phyloP scores from a whole-genome alignment of 2,797 vertebrate species.

The Spinus pinus region DNA sequence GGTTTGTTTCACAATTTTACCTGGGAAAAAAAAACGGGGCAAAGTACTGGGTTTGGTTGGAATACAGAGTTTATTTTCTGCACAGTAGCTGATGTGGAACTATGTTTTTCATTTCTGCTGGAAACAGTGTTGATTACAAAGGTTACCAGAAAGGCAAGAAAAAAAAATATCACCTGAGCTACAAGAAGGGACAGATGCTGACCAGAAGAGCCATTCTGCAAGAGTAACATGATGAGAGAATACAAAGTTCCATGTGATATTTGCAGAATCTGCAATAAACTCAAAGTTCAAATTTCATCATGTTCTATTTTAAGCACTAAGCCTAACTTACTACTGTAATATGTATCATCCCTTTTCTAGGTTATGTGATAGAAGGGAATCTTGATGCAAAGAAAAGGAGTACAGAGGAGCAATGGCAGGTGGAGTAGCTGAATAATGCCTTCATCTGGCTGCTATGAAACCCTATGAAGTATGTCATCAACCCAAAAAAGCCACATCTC shows the following conservation, averaged over 20 bases:
- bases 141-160: not conserved
- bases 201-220: not conserved
- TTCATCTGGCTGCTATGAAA: not conserved
- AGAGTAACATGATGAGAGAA: not conserved
- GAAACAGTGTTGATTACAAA: not conserved
- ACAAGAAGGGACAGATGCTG: not conserved
- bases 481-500: not conserved
- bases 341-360: not conserved
- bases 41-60: not conserved
- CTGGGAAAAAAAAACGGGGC: rapidly evolving
- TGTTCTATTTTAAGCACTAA: not conserved
- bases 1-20: not conserved
- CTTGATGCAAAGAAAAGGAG: rapidly evolving
- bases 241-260: not conserved
- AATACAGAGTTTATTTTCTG: not conserved
- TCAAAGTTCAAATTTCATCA: not conserved
- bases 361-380: not conserved
- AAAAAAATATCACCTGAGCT: not conserved
- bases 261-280: not conserved
- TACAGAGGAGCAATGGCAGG: not conserved
- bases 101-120: not conserved
- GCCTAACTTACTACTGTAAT: not conserved
- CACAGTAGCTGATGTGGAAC: not conserved
- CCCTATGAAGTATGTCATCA: rapidly evolving
- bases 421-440: not conserved